Conservation (phyloP, 2,113 vertebrate species). For the Synchiropus splendidus region DNA sequence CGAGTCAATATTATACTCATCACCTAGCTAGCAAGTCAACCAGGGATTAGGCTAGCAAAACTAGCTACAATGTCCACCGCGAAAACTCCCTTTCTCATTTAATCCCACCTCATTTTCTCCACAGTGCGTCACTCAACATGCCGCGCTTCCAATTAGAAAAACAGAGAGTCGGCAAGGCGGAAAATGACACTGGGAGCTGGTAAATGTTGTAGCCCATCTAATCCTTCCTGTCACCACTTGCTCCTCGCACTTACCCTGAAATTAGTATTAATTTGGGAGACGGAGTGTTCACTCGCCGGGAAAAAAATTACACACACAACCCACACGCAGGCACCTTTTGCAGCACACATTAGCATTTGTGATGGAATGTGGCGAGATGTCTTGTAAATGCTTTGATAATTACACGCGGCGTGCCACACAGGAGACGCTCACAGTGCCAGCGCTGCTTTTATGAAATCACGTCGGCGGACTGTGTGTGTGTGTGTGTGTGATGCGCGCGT, state of each 20-base stretch:
- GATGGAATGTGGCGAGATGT: constrained; percentile 20
- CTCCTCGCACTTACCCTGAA: neutral
- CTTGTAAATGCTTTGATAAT: constrained; percentile 17
- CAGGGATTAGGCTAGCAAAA: too few species aligned
- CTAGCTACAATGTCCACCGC: too few species aligned
- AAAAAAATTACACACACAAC: constrained; percentile 3
- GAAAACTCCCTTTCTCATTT: neutral
- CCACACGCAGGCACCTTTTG: neutral
- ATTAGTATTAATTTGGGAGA: constrained; percentile 6
- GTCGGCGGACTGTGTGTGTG: neutral
- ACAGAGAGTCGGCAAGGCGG: too few species aligned
- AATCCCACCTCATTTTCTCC: neutral
- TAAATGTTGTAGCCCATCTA: too few species aligned
- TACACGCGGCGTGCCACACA: constrained; percentile 25
- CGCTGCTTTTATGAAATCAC: constrained; percentile 9
- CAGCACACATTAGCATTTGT: constrained; percentile 2
- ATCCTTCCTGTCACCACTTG: too few species aligned
- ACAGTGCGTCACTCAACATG: too few species aligned
- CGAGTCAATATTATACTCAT: too few species aligned
- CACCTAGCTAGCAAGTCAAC: too few species aligned
- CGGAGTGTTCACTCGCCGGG: neutral
- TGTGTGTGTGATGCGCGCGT: constrained; percentile 17
- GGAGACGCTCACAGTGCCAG: too few species aligned
- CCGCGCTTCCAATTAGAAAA: too few species aligned
- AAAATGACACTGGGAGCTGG: too few species aligned